Evolutionary conservation across 2,113 vertebrate species (phyloP).

Genomic region (Paraplagusia blochii): DNA sequence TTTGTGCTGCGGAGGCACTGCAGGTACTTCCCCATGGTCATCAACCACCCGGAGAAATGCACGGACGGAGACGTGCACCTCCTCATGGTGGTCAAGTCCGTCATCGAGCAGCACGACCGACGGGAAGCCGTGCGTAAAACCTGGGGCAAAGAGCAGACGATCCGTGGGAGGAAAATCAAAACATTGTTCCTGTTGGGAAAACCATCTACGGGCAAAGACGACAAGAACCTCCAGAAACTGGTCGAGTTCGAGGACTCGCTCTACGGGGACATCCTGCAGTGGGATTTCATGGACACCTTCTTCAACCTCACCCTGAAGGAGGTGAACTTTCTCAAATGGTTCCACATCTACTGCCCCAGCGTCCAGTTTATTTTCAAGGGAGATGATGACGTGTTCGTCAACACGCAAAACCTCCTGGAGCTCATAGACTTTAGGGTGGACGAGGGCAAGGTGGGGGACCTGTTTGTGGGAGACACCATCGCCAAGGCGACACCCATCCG

Average conservation of each 20-base stretch:
- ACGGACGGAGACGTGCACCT: constrained; percentile 62
- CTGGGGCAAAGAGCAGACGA: constrained; percentile 70
- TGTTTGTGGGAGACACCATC: constrained; percentile 84
- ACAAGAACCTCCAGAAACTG: constrained; percentile 76
- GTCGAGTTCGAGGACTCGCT: constrained; percentile 77
- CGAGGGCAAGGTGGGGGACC: constrained; percentile 43
- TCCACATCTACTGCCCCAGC: constrained; percentile 70
- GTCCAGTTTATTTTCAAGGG: constrained; percentile 81
- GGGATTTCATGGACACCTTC: constrained; percentile 85
- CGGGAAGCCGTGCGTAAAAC: constrained; percentile 76
- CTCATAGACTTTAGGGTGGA: constrained; percentile 67
- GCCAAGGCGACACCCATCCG: constrained; percentile 78
- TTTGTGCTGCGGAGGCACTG: constrained; percentile 79
- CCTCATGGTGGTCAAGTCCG: constrained; percentile 79
- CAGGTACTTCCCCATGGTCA: constrained; percentile 78
- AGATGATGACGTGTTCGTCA: constrained; percentile 85
- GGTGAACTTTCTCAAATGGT: constrained; percentile 82
- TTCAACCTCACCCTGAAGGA: constrained; percentile 81
- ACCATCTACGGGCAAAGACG: constrained; percentile 71
- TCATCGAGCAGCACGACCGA: constrained; percentile 79
- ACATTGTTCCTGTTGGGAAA: constrained; percentile 78
- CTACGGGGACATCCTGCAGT: constrained; percentile 81
- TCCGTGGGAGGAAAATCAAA: constrained; percentile 65
- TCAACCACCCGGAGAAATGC: constrained; percentile 82
- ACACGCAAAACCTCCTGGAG: constrained; percentile 79